Conservation (phyloP, 2,113 vertebrate genomes). For the Podocnemis expansa region DNA sequence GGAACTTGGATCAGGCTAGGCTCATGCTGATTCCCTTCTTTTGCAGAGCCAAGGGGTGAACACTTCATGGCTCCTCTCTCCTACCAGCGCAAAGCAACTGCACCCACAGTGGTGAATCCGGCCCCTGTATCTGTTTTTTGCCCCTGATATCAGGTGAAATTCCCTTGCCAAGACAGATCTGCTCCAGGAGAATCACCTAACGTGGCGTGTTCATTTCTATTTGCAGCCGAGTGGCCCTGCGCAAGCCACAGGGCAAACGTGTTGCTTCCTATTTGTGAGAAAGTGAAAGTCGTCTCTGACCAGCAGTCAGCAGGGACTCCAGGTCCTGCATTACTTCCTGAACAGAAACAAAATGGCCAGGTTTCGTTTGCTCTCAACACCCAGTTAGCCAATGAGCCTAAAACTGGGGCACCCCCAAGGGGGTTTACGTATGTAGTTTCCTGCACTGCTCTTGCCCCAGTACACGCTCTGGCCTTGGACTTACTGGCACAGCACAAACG, state of each 20-base stretch:
- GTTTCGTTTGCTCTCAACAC: background rate
- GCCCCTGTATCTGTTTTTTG: background rate
- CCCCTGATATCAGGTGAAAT: background rate
- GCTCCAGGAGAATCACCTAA: background rate
- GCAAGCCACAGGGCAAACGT: rapidly evolving
- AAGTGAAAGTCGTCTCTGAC: rapidly evolving
- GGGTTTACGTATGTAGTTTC: background rate
- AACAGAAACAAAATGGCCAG: background rate
- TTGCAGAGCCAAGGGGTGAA: background rate
- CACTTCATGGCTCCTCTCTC: too few relatives aligned
- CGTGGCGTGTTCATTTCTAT: background rate
- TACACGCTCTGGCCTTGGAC: background rate
- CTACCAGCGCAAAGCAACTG: too few relatives aligned
- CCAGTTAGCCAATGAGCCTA: background rate
- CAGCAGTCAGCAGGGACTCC: rapidly evolving
- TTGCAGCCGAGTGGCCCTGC: rapidly evolving
- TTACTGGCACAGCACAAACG: background rate
- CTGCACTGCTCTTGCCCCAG: background rate
- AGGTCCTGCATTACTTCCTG: too few relatives aligned
- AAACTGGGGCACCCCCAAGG: background rate
- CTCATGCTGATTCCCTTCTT: background rate
- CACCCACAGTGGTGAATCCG: too few relatives aligned
- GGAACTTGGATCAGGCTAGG: background rate
- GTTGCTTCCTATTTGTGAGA: rapidly evolving
- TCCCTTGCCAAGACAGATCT: background rate